phyloP scores from a whole-genome alignment of 2,888 invertebrate genomes.

The Amphipoea oculea region DNA sequence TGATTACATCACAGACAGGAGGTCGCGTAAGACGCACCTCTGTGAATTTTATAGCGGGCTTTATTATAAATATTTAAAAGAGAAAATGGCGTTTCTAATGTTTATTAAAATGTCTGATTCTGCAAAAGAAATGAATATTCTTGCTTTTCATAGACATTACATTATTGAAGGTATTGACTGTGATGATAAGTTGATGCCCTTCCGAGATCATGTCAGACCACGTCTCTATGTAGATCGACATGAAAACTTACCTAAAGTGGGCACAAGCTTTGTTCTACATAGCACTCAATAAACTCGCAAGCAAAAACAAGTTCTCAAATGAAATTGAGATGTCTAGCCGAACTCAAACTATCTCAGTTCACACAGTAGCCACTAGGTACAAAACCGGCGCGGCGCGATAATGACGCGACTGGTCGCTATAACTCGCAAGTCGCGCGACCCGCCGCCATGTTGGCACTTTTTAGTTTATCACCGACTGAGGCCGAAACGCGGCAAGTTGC shows the following conservation, averaged over 20 bases:
- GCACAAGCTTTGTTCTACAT: background rate
- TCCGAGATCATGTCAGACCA: background rate
- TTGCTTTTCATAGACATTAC: background rate
- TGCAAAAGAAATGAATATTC: background rate
- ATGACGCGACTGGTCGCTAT: constrained; percentile 16
- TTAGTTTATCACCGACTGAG: constrained; percentile 25
- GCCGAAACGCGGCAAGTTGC: background rate
- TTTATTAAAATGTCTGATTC: background rate
- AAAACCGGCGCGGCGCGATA: constrained; percentile 1
- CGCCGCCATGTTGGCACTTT: constrained; percentile 9
- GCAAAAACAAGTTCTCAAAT: background rate
- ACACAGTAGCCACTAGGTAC: background rate
- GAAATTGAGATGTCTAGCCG: background rate
- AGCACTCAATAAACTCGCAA: background rate
- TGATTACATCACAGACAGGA: constrained; percentile 6
- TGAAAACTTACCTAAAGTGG: background rate
- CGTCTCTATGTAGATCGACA: background rate
- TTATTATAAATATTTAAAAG: background rate
- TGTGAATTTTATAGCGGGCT: background rate
- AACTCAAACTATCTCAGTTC: constrained; percentile 11
- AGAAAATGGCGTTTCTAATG: too few relatives aligned
- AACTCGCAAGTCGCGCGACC: background rate
- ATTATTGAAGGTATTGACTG: background rate
- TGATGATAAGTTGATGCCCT: background rate
- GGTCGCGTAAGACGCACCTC: background rate